A percentile compares a stretch with the other conserved stretches of the same genome.
Conservation (phyloP, 2,888 invertebrate species). For the Sclerodermus sp. region DNA sequence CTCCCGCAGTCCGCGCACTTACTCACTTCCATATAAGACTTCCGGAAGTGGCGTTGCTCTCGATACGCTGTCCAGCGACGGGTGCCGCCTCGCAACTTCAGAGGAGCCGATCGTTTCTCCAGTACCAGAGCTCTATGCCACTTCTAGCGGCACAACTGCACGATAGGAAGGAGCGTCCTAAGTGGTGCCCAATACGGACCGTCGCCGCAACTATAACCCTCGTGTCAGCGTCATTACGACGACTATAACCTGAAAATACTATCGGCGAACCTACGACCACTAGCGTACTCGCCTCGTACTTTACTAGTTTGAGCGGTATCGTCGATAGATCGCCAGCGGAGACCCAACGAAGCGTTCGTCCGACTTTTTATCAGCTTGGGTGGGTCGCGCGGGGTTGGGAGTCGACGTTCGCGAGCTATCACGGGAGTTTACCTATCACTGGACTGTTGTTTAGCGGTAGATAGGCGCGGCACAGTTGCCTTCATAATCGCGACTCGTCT, state of each 20-base stretch:
- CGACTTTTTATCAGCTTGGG: background rate
- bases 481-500: slow-evolving; percentile 25
- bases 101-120: background rate
- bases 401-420: too few species aligned
- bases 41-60: slow-evolving; percentile 35
- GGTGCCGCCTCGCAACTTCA: slow-evolving; percentile 12
- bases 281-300: background rate
- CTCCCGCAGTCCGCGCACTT: slow-evolving; percentile 12
- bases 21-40: slow-evolving; percentile 28
- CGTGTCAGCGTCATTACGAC: too few species aligned
- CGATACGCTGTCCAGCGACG: slow-evolving; percentile 25
- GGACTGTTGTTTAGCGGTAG: slow-evolving; percentile 20
- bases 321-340: background rate
- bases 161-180: slow-evolving; percentile 23
- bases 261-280: too few species aligned
- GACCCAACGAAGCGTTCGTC: background rate
- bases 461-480: slow-evolving; percentile 27
- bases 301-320: background rate
- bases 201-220: too few species aligned
- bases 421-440: too few species aligned
- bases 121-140: too few species aligned
- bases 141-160: slow-evolving; percentile 8
- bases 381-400: background rate
- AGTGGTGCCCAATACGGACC: slow-evolving; percentile 34
- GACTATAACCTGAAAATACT: too few species aligned